Conservation (phyloP, 2,797 vertebrate genomes). For the Toxotes lorentzi region DNA sequence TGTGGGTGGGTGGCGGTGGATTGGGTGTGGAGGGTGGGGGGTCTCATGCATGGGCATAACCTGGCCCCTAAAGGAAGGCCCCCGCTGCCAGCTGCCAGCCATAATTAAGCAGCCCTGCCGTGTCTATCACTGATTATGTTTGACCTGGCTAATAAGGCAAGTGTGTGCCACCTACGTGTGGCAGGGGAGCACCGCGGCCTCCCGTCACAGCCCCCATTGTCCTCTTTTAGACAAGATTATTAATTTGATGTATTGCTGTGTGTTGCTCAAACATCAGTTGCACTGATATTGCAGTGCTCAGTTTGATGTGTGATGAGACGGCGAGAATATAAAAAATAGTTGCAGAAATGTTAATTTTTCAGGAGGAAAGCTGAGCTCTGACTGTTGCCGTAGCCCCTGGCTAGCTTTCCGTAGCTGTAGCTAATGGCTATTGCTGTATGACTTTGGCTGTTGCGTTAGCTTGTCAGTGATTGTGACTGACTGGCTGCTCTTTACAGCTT, state of each 20-base stretch:
- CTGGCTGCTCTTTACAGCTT: too few species aligned
- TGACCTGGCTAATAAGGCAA: constrained; percentile 86
- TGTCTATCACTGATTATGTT: constrained; percentile 87
- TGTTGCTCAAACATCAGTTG: constrained; percentile 58
- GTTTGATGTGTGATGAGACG: not conserved
- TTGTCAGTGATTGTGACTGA: too few species aligned
- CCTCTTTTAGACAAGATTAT: constrained; percentile 61
- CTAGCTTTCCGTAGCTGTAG: not conserved
- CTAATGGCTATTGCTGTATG: too few species aligned
- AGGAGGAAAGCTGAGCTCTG: not conserved
- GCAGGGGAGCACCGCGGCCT: constrained; percentile 57
- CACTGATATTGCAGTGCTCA: not conserved
- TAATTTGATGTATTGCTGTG: constrained; percentile 60
- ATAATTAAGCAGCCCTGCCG: constrained; percentile 85
- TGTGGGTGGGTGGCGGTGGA: constrained; percentile 46
- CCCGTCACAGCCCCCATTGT: constrained; percentile 54
- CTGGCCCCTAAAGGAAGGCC: constrained; percentile 84
- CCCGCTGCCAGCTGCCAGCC: constrained; percentile 86
- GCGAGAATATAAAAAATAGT: not conserved
- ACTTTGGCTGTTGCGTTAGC: too few species aligned
- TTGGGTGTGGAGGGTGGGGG: constrained; percentile 30
- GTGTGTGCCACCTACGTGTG: constrained; percentile 79
- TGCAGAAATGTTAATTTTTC: not conserved
- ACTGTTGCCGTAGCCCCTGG: not conserved
- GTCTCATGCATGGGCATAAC: constrained; percentile 83